These are phyloP conservation scores for Bubalus kerabau DNA, from an alignment of 2,113 vertebrate species.

Conservation along the genomic window DNA sequence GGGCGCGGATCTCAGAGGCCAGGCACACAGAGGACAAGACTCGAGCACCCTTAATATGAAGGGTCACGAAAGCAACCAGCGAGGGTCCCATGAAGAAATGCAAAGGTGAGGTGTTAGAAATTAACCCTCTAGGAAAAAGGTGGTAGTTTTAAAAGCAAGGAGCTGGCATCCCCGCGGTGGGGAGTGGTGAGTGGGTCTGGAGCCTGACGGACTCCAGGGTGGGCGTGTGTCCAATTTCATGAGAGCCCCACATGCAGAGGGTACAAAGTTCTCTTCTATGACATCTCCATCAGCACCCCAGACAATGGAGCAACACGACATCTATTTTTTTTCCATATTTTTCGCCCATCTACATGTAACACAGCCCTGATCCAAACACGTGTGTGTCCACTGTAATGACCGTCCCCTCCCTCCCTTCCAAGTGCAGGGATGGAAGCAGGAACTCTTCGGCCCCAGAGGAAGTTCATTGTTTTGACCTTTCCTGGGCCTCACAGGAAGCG, in stretches of 20 bases:
- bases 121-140: not conserved
- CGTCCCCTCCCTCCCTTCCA: fast-evolving
- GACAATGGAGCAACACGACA: not conserved
- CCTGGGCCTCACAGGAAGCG: not conserved
- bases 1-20: not conserved
- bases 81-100: not conserved
- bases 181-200: not conserved
- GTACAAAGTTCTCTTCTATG: not conserved
- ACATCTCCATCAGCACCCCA: not conserved
- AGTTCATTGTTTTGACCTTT: conserved; percentile 27
- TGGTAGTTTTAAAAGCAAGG: not conserved
- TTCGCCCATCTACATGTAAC: not conserved
- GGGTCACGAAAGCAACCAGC: not conserved
- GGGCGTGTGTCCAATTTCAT: not conserved
- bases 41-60: not conserved
- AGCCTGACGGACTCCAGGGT: not conserved
- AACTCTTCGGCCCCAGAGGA: not conserved
- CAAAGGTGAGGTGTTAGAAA: not conserved
- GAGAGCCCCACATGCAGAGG: not conserved
- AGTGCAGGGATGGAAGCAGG: not conserved
- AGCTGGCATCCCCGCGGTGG: not conserved
- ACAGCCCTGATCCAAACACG: not conserved
- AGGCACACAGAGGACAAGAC: not conserved
- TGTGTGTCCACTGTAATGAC: not conserved
- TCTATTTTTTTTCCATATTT: not conserved